Evolutionary conservation across 2,113 vertebrate species (phyloP).

Genomic region (Larimichthys polyactis): DNA sequence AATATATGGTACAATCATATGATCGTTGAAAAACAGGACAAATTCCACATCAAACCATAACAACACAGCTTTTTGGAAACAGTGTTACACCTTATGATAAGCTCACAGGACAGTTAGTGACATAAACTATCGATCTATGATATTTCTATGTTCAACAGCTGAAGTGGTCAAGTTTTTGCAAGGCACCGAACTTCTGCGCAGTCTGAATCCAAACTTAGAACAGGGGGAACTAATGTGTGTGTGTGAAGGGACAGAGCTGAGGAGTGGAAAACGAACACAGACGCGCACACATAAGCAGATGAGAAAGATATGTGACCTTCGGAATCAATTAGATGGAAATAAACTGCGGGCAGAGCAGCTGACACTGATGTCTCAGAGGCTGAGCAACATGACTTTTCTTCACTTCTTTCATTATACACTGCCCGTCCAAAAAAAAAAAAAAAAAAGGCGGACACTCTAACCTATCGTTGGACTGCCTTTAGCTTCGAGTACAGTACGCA

Average conservation of each 20-base stretch:
- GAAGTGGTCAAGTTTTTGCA: neutral
- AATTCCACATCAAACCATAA: constrained; percentile 25
- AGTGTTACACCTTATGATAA: neutral
- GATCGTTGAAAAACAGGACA: constrained; percentile 10
- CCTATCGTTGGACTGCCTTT: too few relatives aligned
- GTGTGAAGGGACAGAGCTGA: neutral
- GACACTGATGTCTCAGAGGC: neutral
- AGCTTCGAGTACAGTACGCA: too few relatives aligned
- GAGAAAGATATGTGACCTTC: neutral
- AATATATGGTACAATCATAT: constrained; percentile 22
- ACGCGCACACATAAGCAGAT: neutral
- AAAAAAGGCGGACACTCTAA: too few relatives aligned
- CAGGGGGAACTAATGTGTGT: too few relatives aligned
- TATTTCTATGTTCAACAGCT: neutral
- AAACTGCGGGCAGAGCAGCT: neutral
- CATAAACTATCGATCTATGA: neutral
- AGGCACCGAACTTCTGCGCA: neutral
- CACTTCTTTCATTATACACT: neutral
- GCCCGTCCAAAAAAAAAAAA: too few relatives aligned
- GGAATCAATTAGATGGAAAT: neutral
- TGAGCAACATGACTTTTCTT: neutral
- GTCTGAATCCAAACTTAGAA: neutral
- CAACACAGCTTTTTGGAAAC: neutral
- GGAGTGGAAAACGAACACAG: neutral
- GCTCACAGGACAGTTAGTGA: neutral